These are phyloP conservation scores for Gouania willdenowi DNA, from an alignment of 2,797 vertebrate species.

Conservation along the genomic window DNA sequence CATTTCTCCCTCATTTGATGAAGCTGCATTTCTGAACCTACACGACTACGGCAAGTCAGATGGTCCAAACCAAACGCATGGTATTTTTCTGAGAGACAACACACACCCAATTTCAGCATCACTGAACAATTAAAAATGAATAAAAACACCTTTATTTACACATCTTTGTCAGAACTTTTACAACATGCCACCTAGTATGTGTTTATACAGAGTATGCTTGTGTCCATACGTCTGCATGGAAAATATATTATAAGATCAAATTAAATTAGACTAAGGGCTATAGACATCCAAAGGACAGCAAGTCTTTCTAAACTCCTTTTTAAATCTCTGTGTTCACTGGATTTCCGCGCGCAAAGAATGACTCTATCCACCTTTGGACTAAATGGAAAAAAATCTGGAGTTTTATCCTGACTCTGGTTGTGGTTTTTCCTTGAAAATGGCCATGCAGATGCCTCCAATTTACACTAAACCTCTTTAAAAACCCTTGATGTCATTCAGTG, in stretches of 20 bases:
- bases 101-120: constrained; percentile 79
- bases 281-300: constrained; percentile 79
- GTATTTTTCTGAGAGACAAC: constrained; percentile 77
- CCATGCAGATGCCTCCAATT: constrained; percentile 53
- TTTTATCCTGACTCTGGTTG: constrained; percentile 34
- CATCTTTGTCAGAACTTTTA: constrained; percentile 78
- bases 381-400: constrained; percentile 62
- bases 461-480: constrained; percentile 39
- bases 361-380: constrained; percentile 34
- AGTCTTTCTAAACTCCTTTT: constrained; percentile 57
- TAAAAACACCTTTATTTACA: constrained; percentile 86
- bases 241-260: constrained; percentile 82
- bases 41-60: constrained; percentile 75
- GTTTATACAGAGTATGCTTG: constrained; percentile 78
- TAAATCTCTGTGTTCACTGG: constrained; percentile 30
- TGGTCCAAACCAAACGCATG: constrained; percentile 77
- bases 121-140: constrained; percentile 85
- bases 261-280: constrained; percentile 78
- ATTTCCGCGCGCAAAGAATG: constrained; percentile 48
- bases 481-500: constrained; percentile 3
- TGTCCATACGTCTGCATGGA: constrained; percentile 78
- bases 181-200: constrained; percentile 85
- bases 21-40: constrained; percentile 80
- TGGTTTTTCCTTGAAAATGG: constrained; percentile 32
- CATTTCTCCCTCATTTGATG: constrained; percentile 65